Base-by-base conservation (phyloP, 2,113 vertebrate species). In the Scalopus aquaticus region DNA sequence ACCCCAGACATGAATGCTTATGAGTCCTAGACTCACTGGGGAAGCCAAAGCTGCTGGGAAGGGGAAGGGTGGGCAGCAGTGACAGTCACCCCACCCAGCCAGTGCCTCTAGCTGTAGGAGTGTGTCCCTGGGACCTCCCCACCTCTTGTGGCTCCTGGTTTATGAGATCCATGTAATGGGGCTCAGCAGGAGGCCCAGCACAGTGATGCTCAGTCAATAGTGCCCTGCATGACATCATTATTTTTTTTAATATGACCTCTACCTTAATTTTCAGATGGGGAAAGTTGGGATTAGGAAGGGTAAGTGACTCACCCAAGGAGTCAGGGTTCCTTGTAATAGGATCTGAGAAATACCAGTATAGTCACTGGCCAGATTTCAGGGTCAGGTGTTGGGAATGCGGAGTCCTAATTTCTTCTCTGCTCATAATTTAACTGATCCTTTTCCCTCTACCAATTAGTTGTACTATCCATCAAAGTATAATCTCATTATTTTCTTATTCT, bases 341-440 rank as follows among this genome's bases (percentile, higher is more conserved):
- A n/a, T 56, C 20, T 69, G 56, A 74, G 62, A 51, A 64, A 28
- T 77, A 65, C 77, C 15, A 78, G 26, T 78, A n/a, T 44, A 77
- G 3, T 77, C 9, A 32, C 35, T 69, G 26, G 54, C 51, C 65
- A 94, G 42, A 85, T 83, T 32, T 60, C 46, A 84, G 58, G n/a
- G 28, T 39, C 30, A 79, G 24, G 24, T 62, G 11, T 70, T 84
- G 20, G 54, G n/a, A 92, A 35, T 65, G 20, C 67, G 60, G 62
- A 87, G 46, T 84, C 90, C 90, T 83, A 3, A 84, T 87, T 79
- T 87, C 15, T 64, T 94, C 35, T 67, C n/a, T 56, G 11, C 35
- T 51, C 35, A 76, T 80, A 54, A n/a, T 70, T 85, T 82, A 44
- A 54, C 69, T n/a, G 16, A 74, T 83, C 64, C 13, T 39, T 64